phyloP scores from a whole-genome alignment of 92 coral and sea anemone species.

The Micromussa lordhowensis region DNA sequence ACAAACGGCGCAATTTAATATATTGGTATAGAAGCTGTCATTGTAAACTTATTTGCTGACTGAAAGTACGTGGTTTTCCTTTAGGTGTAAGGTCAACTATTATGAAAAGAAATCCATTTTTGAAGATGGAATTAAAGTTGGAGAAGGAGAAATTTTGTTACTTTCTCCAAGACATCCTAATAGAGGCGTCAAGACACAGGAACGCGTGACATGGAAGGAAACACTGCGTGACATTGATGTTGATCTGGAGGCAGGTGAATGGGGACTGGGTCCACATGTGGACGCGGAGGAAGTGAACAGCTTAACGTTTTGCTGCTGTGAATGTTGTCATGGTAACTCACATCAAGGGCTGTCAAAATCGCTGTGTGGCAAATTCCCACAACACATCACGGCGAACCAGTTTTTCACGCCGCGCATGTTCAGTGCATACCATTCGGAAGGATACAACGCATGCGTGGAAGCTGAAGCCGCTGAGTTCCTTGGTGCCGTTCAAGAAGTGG shows the following conservation, averaged over 20 bases:
- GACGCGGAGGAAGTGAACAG: constrained; percentile 54
- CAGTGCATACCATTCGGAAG: constrained; percentile 70
- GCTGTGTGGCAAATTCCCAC: constrained; percentile 68
- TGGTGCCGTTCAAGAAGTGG: constrained; percentile 19
- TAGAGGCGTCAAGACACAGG: constrained; percentile 2
- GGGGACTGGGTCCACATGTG: constrained; percentile 72
- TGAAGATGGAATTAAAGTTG: constrained; percentile 42
- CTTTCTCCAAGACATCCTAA: constrained; percentile 57
- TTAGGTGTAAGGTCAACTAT: constrained; percentile 59
- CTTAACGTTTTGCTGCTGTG: constrained; percentile 72
- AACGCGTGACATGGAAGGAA: constrained; percentile 49
- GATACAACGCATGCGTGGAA: constrained; percentile 69
- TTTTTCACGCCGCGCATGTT: constrained; percentile 74
- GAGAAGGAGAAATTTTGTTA: constrained; percentile 67
- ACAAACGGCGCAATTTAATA: neutral
- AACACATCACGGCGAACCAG: constrained; percentile 70
- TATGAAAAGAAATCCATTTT: constrained; percentile 26
- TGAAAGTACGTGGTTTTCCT: neutral
- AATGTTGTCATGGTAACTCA: constrained; percentile 55
- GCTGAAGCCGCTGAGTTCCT: constrained; percentile 67
- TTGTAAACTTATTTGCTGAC: neutral
- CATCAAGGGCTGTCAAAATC: constrained; percentile 38
- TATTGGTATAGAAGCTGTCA: neutral
- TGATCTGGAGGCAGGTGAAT: constrained; percentile 53
- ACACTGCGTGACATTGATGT: constrained; percentile 55